phyloP scores from a whole-genome alignment of 92 coral and sea anemone genomes.

The Pocillopora meandrina region DNA sequence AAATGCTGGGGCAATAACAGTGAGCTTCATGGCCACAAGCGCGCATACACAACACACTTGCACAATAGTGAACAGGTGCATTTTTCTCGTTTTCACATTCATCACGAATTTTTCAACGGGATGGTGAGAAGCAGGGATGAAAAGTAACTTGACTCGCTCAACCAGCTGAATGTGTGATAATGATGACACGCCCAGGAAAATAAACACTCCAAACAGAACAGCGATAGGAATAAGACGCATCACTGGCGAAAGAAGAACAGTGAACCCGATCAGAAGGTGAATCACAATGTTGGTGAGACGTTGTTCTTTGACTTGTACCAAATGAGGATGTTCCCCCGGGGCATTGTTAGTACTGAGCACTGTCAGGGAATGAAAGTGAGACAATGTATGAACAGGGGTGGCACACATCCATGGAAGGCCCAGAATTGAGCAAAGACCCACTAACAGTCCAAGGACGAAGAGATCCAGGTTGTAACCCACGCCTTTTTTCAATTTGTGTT shows the following conservation, averaged over 20 bases:
- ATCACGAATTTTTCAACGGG: conserved; percentile 82
- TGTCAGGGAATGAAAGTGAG: conserved; percentile 91
- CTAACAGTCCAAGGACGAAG: conserved; percentile 86
- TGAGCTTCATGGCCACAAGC: conserved; percentile 75
- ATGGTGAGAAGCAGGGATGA: conserved; percentile 84
- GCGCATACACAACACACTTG: conserved; percentile 78
- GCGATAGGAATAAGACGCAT: conserved; percentile 90
- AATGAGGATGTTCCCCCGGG: conserved; percentile 91
- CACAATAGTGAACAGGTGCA: conserved; percentile 90
- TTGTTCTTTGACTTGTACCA: conserved; percentile 90
- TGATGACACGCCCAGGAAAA: conserved; percentile 91
- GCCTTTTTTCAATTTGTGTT: conserved; percentile 95
- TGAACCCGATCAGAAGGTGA: conserved; percentile 89
- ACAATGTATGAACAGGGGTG: conserved; percentile 95
- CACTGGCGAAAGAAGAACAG: conserved; percentile 82
- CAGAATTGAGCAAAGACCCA: conserved; percentile 84
- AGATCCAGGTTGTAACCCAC: conserved; percentile 95
- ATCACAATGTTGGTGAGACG: conserved; percentile 90
- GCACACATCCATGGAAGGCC: conserved; percentile 99
- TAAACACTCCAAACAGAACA: conserved; percentile 91
- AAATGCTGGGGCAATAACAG: conserved; percentile 76
- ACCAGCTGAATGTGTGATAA: conserved; percentile 90
- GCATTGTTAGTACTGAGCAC: conserved; percentile 88
- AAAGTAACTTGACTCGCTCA: conserved; percentile 81
- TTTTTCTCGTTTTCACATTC: conserved; percentile 85